Conservation (phyloP, 1,140 invertebrate genomes). For the Asbolus verrucosus region DNA sequence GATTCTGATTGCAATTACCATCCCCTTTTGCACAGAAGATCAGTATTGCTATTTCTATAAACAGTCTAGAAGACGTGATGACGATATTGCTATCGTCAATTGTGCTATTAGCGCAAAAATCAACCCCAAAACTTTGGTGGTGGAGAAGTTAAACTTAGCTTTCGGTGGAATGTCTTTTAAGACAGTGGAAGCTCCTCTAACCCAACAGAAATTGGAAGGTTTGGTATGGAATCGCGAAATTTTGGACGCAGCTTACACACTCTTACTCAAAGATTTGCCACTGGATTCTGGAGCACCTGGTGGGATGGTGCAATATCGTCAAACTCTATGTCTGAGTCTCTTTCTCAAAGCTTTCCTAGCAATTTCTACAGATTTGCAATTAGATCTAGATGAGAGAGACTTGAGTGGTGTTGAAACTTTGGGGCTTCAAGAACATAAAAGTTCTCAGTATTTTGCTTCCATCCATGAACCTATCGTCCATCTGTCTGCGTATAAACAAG, state of each 20-base stretch:
- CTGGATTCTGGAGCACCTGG: constrained; percentile 86
- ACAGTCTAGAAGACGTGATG: constrained; percentile 90
- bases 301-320: constrained; percentile 89
- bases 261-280: constrained; percentile 80
- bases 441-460: constrained; percentile 86
- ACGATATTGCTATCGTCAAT: constrained; percentile 97
- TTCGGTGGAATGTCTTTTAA: constrained; percentile 94
- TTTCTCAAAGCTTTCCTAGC: constrained; percentile 92
- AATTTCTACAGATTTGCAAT: constrained; percentile 70
- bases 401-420: constrained; percentile 73
- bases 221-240: constrained; percentile 79
- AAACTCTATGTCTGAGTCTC: constrained; percentile 84
- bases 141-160: constrained; percentile 76
- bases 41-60: constrained; percentile 92
- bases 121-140: constrained; percentile 67
- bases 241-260: constrained; percentile 73
- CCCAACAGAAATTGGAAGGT: constrained; percentile 74
- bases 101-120: constrained; percentile 81
- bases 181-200: constrained; percentile 80
- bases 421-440: constrained; percentile 72
- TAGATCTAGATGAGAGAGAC: constrained; percentile 64
- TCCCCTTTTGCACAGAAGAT: constrained; percentile 71
- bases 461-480: constrained; percentile 81
- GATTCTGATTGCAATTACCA: constrained; percentile 80
- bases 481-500: constrained; percentile 87